Base-by-base conservation (phyloP, 2,888 invertebrate species). In the Ophion ellenae region DNA sequence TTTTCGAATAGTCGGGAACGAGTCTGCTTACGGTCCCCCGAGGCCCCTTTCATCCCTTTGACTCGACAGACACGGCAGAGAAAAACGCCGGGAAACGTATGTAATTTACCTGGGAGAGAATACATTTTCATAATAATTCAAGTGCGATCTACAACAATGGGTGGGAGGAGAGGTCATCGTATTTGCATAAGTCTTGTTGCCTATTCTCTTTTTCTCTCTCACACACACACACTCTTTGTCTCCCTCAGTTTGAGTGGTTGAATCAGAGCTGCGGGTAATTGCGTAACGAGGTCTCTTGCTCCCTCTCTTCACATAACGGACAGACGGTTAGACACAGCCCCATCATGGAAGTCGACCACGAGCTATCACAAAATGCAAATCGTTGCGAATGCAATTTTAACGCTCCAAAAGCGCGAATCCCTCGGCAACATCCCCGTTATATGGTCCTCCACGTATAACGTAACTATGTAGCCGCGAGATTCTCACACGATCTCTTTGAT, bases 181-280 rank as follows among this genome's bases (percentile, higher is more conserved):
- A 90, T 90, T 90, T 89, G 86, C 89, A 89, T 89, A 89, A 87
- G 84, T 89, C 87, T 87, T 47, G 75, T 79, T 79, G 69, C 67
- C 32, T 47, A 32, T 80, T 20, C 45, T 63, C 57, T 20, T 20
- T 40, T 57, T 59, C 57, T 66, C 66, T 53, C 20, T 77, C 59
- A 17, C 47, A 14, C 45, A 9, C 67, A 14, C 47, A 40, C 67
- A 17, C 32, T 64, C 45, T 40, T 32, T 40, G 14, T 36, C 17
- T 20, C 57, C 40, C 45, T 24, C 63, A 9, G 59, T 70, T 59
- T 70, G 59, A 61, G 69, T 66, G 59, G 57, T 36, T 69, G 32
- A 83, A 74, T 84, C 81, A 81, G 84, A 86, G 87, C 81, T 87
- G 80, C 86, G 78, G 84, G 80, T 85, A 90, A 89, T 89, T 88